Evolutionary conservation across 2,113 vertebrate species (phyloP).

Genomic region (human): GRCh38 chr12:73379501-73380000

Average conservation of each 20-base stretch:
- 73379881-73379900: background rate
- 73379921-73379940: background rate
- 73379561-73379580: background rate
- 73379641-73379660: background rate
- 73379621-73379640: background rate
- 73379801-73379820: background rate
- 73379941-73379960: background rate
- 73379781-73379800: background rate
- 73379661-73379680: background rate
- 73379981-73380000: background rate
- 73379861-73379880: background rate
- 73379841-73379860: background rate
- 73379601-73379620: background rate
- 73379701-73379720: no score
- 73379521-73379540: background rate
- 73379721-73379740: background rate
- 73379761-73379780: background rate
- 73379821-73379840: background rate
- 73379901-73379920: background rate
- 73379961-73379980: background rate
- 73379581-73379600: background rate
- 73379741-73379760: background rate
- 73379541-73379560: background rate
- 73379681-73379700: background rate
- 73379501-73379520: background rate